Base-by-base conservation (phyloP, 2,113 vertebrate genomes). In the Morone saxatilis region DNA sequence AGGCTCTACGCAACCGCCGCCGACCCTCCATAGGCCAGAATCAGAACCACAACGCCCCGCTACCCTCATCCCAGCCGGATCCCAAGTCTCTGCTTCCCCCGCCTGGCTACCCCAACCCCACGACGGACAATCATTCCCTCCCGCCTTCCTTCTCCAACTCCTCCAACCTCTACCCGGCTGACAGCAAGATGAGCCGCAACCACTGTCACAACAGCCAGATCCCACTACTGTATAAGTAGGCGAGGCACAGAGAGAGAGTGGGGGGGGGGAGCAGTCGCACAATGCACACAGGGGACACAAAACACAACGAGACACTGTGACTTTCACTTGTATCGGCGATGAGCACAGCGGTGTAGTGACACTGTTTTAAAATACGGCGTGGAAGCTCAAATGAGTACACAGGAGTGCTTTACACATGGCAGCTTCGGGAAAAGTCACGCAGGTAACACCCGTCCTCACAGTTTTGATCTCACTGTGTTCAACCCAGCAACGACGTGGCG, bases 131-230 rank as follows among this genome's bases (percentile, higher is more conserved):
- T 89, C 94, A 95, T 93, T 25, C 95, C 38, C 89, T 95, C 47
- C 63, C 95, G 19, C 94, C 96, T 25, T 95, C 96, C 86, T 96
- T 95, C 87, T 93, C 96, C 70, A 96, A 96, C 84, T 96, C 95
- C 11, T 91, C 95, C 40, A 91, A 78, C 86, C 89, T 97, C n/a
- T 97, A 97, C 90, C 96, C 96, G 51, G 93, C 95, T 0, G 97
- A 98, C 45, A 96, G 96, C 93, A 97, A 97, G 88, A 96, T 98
- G 88, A 95, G 93, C 43, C 96, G 96, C 75, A 96, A 96, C 94
- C 97, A 97, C 93, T 98, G 97, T 91, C 97, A 98, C 71, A 96
- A 97, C 76, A 97, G 97, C 94, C 96, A 97, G 25, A 96, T 98
- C 81, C 97, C 97, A 16, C 95, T 98, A 79, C 96, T 98, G 70